Base-by-base conservation (phyloP, 2,888 invertebrate genomes). In the Chloromyia formosa region DNA sequence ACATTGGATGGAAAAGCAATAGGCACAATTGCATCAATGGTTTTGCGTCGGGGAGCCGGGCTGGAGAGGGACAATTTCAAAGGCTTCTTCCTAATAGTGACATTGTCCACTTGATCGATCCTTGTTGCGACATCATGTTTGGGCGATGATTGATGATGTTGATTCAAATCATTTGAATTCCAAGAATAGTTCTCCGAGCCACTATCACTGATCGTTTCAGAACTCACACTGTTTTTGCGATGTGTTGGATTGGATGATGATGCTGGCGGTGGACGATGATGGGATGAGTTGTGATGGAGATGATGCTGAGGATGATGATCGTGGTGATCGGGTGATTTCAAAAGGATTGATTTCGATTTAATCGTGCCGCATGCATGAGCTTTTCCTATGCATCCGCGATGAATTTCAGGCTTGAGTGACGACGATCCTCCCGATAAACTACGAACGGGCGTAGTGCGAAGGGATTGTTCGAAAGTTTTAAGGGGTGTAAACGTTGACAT, bases 351-450 rank as follows among this genome's bases (percentile, higher is more conserved):
- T 64, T 81, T 82, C 1, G 82, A 79, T 77, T 84, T 85, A 71
- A 81, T 80, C 42, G 85, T 84, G 66, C 93, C 93, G 79, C 91
- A 89, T 12, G 92, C 93, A 82, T 94, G 94, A 0, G 92, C 90
- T 81, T 91, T 90, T 40, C 94, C 94, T 42, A 90, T 91, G 83
- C 94, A 94, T 73, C 90, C 90, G 80, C 89, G 90, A 82, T 93
- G 93, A 75, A 85, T 84, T 75, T 83, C 84, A 14, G 84, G 84
- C 79, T 84, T 85, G 0, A 84, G 77, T 5, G 60, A 49, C 45
- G 23, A 49, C 2, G 12, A 16, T 75, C 74, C 69, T 9, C 60
- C 49, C 40, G 72, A 40, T 45, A 77, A 62, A 62, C 72, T 82
- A 40, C 83, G 81, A 75, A 79, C 79, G 73, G 83, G 81, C 23